Conservation (phyloP, 2,888 invertebrate species). For the Hyalella azteca region DNA sequence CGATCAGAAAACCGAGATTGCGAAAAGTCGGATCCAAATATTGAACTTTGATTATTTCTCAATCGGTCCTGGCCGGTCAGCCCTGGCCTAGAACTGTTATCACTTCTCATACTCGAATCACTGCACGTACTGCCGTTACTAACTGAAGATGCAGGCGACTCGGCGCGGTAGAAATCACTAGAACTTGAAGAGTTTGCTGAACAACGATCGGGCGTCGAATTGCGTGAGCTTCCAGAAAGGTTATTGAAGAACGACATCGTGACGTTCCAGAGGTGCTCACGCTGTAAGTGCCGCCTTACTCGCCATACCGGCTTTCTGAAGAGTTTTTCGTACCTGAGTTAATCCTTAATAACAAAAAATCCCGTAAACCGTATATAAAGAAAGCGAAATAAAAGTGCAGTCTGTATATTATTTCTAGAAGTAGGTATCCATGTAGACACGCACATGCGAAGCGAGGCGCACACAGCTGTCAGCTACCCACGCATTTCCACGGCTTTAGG, state of each 20-base stretch:
- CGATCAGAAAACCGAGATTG: background rate
- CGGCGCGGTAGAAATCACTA: background rate
- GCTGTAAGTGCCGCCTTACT: background rate
- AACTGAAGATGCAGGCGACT: background rate
- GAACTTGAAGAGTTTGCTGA: background rate
- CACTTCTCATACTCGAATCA: background rate
- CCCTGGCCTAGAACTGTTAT: conserved; percentile 3
- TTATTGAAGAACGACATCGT: conserved; percentile 30
- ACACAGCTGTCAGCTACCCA: conserved; percentile 4
- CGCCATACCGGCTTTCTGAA: background rate
- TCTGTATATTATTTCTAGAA: too few species aligned
- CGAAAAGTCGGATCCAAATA: background rate
- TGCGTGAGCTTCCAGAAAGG: conserved; percentile 5
- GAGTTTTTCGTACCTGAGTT: background rate
- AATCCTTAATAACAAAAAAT: too few species aligned
- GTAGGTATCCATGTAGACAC: background rate
- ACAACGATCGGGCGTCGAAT: conserved; percentile 9
- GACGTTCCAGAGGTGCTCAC: conserved; percentile 3
- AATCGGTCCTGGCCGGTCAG: background rate
- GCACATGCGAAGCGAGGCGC: background rate
- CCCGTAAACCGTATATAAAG: too few species aligned
- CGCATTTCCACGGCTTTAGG: conserved; percentile 20
- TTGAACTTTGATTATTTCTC: background rate
- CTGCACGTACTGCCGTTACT: background rate
- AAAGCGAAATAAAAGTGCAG: too few species aligned